phyloP scores from a whole-genome alignment of 2,113 vertebrate genomes.

The Clarias gariepinus region DNA sequence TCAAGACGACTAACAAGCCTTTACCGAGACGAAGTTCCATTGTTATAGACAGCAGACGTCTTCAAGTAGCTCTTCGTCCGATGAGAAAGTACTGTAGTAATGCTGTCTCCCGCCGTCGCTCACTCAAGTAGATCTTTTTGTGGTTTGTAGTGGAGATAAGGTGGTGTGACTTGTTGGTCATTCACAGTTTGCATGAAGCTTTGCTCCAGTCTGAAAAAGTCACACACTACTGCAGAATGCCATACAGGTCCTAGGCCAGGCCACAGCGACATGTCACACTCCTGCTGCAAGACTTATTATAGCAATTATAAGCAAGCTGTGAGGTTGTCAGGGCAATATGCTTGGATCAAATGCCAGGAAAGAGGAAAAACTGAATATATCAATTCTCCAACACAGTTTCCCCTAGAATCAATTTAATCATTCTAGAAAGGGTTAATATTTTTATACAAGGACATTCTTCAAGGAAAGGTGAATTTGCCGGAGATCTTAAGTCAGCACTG shows the following conservation, averaged over 20 bases:
- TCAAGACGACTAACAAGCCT: constrained; percentile 64
- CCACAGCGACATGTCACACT: constrained; percentile 68
- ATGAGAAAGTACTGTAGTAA: neutral
- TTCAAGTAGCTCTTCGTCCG: constrained; percentile 22
- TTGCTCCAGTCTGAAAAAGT: constrained; percentile 55
- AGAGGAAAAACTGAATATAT: neutral
- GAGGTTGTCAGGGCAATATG: constrained; percentile 54
- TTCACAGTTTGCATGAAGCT: neutral
- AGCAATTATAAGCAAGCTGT: constrained; percentile 70
- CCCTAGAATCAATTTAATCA: neutral
- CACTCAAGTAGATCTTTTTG: neutral
- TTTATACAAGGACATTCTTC: neutral
- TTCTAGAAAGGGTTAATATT: neutral
- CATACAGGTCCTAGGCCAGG: constrained; percentile 57
- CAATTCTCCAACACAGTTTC: neutral
- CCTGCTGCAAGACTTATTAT: constrained; percentile 61
- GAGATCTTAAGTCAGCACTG: neutral
- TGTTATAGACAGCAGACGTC: constrained; percentile 47
- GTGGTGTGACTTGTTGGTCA: neutral
- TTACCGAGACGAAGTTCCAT: constrained; percentile 66
- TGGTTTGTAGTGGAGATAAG: neutral
- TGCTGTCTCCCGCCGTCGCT: constrained; percentile 18
- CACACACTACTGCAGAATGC: constrained; percentile 61
- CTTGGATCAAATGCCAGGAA: neutral
- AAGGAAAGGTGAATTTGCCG: neutral